phyloP scores from a whole-genome alignment of 1,140 invertebrate genomes.

The Zelostemma sp. region DNA sequence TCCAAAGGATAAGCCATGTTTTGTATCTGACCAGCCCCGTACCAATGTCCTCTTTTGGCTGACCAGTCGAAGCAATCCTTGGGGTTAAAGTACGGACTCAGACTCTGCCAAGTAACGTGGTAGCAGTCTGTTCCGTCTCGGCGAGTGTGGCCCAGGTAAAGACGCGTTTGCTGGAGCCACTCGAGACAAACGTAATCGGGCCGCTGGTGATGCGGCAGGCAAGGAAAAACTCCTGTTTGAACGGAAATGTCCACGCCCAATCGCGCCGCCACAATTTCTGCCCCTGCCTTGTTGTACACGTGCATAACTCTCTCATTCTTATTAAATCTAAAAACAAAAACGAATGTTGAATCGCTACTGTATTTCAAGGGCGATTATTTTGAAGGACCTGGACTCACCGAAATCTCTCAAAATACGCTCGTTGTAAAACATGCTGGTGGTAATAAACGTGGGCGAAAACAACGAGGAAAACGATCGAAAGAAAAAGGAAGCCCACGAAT shows the following conservation, averaged over 20 bases:
- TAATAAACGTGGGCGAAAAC: conserved; percentile 87
- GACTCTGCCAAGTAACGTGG: conserved; percentile 84
- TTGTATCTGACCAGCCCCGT: conserved; percentile 83
- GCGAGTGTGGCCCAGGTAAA: conserved; percentile 77
- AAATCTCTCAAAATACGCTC: conserved; percentile 86
- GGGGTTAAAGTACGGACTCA: conserved; percentile 74
- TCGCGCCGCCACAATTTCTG: conserved; percentile 79
- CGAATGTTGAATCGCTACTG: too few relatives aligned
- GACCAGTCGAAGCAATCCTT: conserved; percentile 88
- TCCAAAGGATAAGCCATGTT: conserved; percentile 86
- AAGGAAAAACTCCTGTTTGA: conserved; percentile 76
- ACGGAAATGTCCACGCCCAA: conserved; percentile 74
- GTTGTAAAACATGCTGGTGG: conserved; percentile 82
- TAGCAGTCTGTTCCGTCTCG: conserved; percentile 80
- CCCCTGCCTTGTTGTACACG: conserved; percentile 78
- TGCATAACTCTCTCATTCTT: conserved; percentile 81
- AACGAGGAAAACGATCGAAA: conserved; percentile 84
- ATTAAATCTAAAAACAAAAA: conserved; percentile 75
- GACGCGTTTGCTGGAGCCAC: conserved; percentile 81
- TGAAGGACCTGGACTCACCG: too few relatives aligned
- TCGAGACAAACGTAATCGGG: conserved; percentile 79
- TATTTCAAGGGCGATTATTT: too few relatives aligned
- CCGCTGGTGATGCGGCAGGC: conserved; percentile 75
- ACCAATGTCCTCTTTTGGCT: conserved; percentile 79
- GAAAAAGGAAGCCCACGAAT: conserved; percentile 84